Evolutionary conservation across 2,113 vertebrate genomes (phyloP).

Genomic region (Calonectris borealis): DNA sequence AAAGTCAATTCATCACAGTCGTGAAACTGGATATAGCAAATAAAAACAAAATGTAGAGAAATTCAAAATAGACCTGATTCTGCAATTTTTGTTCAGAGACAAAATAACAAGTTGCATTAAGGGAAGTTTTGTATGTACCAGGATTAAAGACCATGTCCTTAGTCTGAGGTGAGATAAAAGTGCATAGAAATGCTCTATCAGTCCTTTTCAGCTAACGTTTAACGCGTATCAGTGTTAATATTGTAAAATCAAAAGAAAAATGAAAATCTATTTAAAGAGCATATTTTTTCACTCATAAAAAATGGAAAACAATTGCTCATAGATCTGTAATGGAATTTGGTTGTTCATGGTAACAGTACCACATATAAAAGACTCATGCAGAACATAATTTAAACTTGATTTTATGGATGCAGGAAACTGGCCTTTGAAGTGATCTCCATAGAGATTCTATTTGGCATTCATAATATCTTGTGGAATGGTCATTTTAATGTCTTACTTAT

Average conservation of each 20-base stretch:
- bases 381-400: background rate
- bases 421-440: slow-evolving; percentile 16
- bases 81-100: background rate
- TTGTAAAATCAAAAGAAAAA: background rate
- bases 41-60: background rate
- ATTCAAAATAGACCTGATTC: background rate
- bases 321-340: background rate
- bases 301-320: background rate
- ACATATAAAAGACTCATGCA: background rate
- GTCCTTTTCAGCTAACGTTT: background rate
- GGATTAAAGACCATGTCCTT: background rate
- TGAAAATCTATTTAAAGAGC: background rate
- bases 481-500: background rate
- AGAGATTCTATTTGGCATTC: background rate
- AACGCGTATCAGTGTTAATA: background rate
- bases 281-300: background rate
- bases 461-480: background rate
- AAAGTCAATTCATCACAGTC: background rate
- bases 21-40: background rate
- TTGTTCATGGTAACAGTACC: background rate
- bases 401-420: slow-evolving; percentile 12
- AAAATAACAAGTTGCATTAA: background rate
- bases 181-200: background rate
- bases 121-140: background rate
- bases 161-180: background rate